Evolutionary conservation across 2,113 vertebrate species (phyloP), one percentile per base, ranked within the genome.

Genomic region (Atractosteus spatula): DNA sequence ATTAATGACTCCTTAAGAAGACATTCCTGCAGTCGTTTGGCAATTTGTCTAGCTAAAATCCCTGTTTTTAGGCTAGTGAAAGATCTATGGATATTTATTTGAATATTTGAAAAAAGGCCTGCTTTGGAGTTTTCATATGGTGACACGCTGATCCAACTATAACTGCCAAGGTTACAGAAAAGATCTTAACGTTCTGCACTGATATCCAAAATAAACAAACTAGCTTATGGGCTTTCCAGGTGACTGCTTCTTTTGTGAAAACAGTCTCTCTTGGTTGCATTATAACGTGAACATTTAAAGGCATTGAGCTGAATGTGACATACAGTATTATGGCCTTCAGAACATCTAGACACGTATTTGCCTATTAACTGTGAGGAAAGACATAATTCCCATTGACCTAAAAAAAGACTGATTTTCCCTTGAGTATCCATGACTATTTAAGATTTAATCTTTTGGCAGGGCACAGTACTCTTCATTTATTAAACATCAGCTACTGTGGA

Each of bases 131-230:
- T 65, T 65, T 65, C 62, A 17, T 65, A 65, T 12, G 13, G 10
- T 43, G 41, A 66, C 41, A 66, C 13, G 64, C 64, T 12, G 14
- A 14, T 14, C 2, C 7, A 4, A 8, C 41, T 10, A 8, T 54
- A 14, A 44, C 69, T 61, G 41, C 12, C 13, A 61, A 59, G 13
- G 51, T 63, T 44, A 3, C 6, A 16, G 56, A 44, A 61, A 62
- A 54, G 44, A 66, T 66, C 47, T 73, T 54, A 44, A 64, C 4
- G 13, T 59, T 68, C 17, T 71, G 47, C 42, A 42, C 16, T 45
- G 63, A 55, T 57, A 55, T 72, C 55, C 69, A 78, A 70, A 14
- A 66, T 12, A 65, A 55, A 72, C 59, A 79, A 29, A 47, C 14
- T 62, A 43, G 51, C 29, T 55, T n/a, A 55, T 56, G 45, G 43